Evolutionary conservation across 2,113 vertebrate genomes (phyloP).

Genomic region (Coreoperca whiteheadi): DNA sequence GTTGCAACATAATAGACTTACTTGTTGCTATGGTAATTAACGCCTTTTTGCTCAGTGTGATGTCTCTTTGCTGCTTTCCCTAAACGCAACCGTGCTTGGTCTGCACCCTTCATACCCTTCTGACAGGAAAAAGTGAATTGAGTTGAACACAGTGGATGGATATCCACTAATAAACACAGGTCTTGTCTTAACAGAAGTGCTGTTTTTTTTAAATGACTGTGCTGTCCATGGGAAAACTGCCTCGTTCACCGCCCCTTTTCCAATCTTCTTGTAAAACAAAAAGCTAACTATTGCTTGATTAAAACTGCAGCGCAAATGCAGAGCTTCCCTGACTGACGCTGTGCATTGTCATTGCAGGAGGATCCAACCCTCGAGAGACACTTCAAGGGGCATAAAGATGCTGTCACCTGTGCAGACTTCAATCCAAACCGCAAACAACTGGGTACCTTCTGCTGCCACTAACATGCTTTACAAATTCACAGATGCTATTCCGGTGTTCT

Average conservation of each 20-base stretch:
- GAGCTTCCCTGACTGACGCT: not conserved
- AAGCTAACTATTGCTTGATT: not conserved
- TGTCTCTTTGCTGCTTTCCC: not conserved
- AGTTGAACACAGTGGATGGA: not conserved
- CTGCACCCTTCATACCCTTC: not conserved
- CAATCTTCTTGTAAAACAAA: not conserved
- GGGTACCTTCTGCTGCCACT: constrained; percentile 65
- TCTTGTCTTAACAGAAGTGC: not conserved
- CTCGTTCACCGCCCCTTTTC: not conserved
- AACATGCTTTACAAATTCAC: not conserved
- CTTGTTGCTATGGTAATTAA: no score
- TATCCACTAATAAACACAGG: not conserved
- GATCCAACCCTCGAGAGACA: constrained; percentile 82
- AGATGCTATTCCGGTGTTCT: not conserved
- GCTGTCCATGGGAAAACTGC: not conserved
- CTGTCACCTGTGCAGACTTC: constrained; percentile 84
- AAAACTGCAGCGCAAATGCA: not conserved
- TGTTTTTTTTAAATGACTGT: no score
- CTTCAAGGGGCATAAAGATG: constrained; percentile 84
- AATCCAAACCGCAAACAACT: constrained; percentile 83
- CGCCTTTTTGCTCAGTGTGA: not conserved
- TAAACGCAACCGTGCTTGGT: not conserved
- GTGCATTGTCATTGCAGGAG: constrained; percentile 70
- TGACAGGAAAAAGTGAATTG: not conserved
- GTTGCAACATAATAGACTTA: not conserved